These are phyloP conservation scores for Alectura lathami DNA, from an alignment of 2,113 vertebrate species.

Conservation along the genomic window DNA sequence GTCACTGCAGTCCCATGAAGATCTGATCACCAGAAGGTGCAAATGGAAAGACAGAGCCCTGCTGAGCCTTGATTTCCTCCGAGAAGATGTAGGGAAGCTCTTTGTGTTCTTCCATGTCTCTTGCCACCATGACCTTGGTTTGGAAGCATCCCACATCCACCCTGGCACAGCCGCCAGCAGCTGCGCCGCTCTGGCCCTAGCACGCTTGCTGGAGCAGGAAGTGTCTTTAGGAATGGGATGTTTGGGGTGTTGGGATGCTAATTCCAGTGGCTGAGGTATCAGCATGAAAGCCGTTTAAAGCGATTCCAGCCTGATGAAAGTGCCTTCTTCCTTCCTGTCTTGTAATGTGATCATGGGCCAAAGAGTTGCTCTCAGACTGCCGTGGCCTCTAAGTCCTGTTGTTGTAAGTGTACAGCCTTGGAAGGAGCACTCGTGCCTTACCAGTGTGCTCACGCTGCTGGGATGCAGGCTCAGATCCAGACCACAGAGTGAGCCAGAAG, in stretches of 20 bases:
- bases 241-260: slow-evolving; percentile 51
- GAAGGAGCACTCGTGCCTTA: not conserved
- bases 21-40: not conserved
- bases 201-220: slow-evolving; percentile 45
- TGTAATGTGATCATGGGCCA: slow-evolving; percentile 44
- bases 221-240: slow-evolving; percentile 25
- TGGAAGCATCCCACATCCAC: not conserved
- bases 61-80: not conserved
- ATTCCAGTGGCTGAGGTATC: slow-evolving; percentile 67
- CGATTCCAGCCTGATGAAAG: slow-evolving; percentile 58
- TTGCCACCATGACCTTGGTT: not conserved
- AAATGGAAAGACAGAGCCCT: not conserved
- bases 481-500: not conserved
- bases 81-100: not conserved
- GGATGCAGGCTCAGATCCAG: fast-evolving
- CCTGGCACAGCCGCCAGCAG: fast-evolving
- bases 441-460: not conserved
- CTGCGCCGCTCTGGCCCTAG: not conserved
- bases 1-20: not conserved
- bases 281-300: slow-evolving; percentile 46
- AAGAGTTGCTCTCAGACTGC: slow-evolving; percentile 62
- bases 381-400: slow-evolving; percentile 71
- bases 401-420: slow-evolving; percentile 56
- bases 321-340: slow-evolving; percentile 78
- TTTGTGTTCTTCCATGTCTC: not conserved